Percentiles rank a stretch among this genome's conserved stretches.
These are phyloP conservation scores for human (Homo sapiens) DNA, from an alignment of 2,113 vertebrate species.

Conservation along the genomic window GRCh38 chr9:124941501-124942000, in stretches of 20 bases:
- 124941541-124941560: neutral
- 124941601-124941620: neutral
- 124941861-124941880: too few species aligned
- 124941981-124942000: neutral
- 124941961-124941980: neutral
- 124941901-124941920: neutral
- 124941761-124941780: neutral
- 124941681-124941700: neutral
- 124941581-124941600: neutral
- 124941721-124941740: neutral
- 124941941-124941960: neutral
- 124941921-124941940: neutral
- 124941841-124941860: too few species aligned
- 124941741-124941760: neutral
- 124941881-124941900: too few species aligned
- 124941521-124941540: neutral
- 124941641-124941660: neutral
- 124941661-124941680: neutral
- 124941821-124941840: too few species aligned
- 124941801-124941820: neutral
- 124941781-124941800: neutral
- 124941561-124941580: neutral
- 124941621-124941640: neutral
- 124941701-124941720: neutral
- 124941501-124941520: neutral